Evolutionary conservation across 1,140 invertebrate genomes (phyloP), one percentile per base, ranked within the genome.

Genomic region (Drosophila nasuta): DNA sequence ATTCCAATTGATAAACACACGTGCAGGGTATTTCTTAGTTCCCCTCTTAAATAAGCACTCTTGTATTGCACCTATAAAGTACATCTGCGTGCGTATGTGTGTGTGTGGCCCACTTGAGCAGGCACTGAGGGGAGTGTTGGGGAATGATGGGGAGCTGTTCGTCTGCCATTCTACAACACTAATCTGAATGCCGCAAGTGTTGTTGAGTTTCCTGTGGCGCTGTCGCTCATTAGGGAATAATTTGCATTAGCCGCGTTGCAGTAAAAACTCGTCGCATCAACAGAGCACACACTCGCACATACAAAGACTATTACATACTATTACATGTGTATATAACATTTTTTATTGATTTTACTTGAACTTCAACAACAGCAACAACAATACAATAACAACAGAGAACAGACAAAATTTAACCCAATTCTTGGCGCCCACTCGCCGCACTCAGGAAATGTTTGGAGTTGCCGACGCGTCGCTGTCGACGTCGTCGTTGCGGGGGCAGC

Each of bases 131-230:
- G n/a, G 13, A 6, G 43, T 5, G 8, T 10, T 41, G 30, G 10
- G 35, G 38, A 15, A 15, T 17, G 17, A 10, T 17, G 38, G 5
- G 64, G 11, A 57, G 48, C 25, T 62, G 25, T 38, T n/a, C 49
- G 66, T 70, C 57, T 63, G 65, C 65, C 30, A 46, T 64, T 58
- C 52, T 58, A 59, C 52, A 75, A 70, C 80, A 75, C 83, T 82
- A 79, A 87, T 87, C 81, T 80, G 72, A 88, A 88, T 87, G 82
- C 77, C 72, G 82, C 82, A 83, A 87, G 82, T 87, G 82, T 88
- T 82, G 83, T 74, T 66, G 66, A 71, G 77, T 72, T 87, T 88
- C 82, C 82, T 87, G 83, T 88, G 77, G 43, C 48, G 52, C 64
- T 79, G 69, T 68, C 76, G 54, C 83, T 87, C 83, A 87, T 87